Percentiles rank a stretch among this genome's conserved stretches.
phyloP scores from a whole-genome alignment of 1,140 invertebrate genomes.

The Teleogryllus occipitalis region DNA sequence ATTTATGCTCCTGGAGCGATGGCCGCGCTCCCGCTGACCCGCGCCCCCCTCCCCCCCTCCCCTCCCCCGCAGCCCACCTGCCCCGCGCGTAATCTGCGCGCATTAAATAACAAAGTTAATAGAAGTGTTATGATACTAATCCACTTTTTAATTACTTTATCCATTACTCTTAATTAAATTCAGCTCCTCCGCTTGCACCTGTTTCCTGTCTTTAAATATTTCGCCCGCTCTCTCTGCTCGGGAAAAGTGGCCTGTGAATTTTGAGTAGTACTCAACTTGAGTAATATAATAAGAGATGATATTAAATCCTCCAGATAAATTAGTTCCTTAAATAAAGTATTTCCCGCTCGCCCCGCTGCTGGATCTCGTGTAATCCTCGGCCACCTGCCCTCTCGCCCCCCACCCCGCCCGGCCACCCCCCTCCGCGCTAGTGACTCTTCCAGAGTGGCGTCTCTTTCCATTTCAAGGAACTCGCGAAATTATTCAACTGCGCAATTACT shows the following conservation, averaged over 20 bases:
- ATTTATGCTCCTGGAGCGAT: too few relatives aligned
- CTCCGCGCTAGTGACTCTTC: neutral
- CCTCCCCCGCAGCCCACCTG: too few relatives aligned
- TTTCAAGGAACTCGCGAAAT: too few relatives aligned
- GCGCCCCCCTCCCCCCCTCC: neutral
- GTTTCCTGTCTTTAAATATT: constrained; percentile 1
- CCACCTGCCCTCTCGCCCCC: neutral
- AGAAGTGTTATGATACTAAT: constrained; percentile 1
- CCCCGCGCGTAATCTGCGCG: neutral
- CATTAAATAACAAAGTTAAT: constrained; percentile 2
- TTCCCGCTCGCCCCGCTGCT: neutral
- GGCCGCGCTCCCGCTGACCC: too few relatives aligned
- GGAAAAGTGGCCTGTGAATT: neutral
- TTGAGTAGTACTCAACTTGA: neutral
- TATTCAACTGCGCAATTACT: too few relatives aligned
- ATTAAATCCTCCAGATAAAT: constrained; percentile 1
- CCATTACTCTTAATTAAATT: constrained; percentile 1
- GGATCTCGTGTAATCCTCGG: neutral
- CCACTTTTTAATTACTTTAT: neutral
- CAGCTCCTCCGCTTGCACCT: neutral
- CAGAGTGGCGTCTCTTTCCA: neutral
- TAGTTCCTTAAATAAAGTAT: neutral
- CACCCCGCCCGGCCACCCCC: too few relatives aligned
- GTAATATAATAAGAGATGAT: constrained; percentile 2
- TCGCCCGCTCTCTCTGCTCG: neutral